Base-by-base conservation (phyloP, 1,140 invertebrate species). In the Triops cancriformis region DNA sequence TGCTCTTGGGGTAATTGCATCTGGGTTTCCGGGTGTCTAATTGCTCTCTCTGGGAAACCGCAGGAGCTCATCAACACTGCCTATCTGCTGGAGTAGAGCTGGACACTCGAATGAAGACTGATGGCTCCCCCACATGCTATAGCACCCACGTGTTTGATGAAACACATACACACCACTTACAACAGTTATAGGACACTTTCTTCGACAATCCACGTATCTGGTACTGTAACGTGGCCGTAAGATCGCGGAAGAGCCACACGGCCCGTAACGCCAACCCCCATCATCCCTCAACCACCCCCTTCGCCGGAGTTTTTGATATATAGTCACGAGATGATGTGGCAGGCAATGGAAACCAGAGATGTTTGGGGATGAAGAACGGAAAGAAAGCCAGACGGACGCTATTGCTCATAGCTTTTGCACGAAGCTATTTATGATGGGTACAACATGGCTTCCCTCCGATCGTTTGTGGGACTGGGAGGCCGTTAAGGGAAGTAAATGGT, bases 1-100 rank as follows among this genome's bases (percentile, higher is more conserved):
- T 64, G 51, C 51, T 64, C 51, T 64, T 64, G 51, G 51, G 51
- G 51, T 64, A 64, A 64, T 64, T 64, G 51, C 51, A 64, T 64
- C 51, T 64, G 51, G 51, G 51, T 64, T 64, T 64, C 51, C 51
- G 51, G 51, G 51, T 64, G 51, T 64, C 51, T 64, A 64, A 64
- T 64, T 64, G 51, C 51, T 64, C 51, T 64, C 51, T 64, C 51
- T 64, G 51, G 51, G 51, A 64, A 64, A 64, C 51, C 51, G 23
- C 51, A 64, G 18, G 51, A 64, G 51, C 51, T 64, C 51, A 64
- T 64, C 51, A 64, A 64, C 51, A 64, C 51, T 64, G 51, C 51
- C 51, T 64, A 64, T 64, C 51, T 64, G 10, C 51, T 18, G 45
- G 51, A 64, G 51, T 64, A 64, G 51, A 64, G 51, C 51, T 64